Base-by-base conservation (phyloP, 2,888 invertebrate genomes). In the Melangyna quadrimaculata region DNA sequence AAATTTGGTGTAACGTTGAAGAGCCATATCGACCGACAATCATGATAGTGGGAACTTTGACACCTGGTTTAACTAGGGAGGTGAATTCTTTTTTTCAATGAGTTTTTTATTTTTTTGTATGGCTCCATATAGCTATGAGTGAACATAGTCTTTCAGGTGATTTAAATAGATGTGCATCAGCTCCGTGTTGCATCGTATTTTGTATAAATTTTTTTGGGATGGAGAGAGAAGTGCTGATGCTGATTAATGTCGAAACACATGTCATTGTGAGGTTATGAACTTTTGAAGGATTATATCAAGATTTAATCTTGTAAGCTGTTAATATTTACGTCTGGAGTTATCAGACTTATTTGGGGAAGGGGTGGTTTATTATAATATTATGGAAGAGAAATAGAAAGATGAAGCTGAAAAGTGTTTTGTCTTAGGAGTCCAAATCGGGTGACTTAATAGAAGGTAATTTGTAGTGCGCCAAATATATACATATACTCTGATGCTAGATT, bases 11-110 rank as follows among this genome's bases (percentile, higher is more conserved):
- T 40, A 12, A 1, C 3, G 65, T 22, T 71, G 40, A 65, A 24
- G 73, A 69, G 61, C 55, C 79, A 79, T n/a, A n/a, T 79, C 79
- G 78, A 78, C 82, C 45, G 69, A 17, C 48, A 61, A 53, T n/a
- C n/a, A n/a, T 78, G 78, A 74, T 63, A 70, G 74, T 84, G 79
- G 57, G 82, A 83, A 78, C 24, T 40, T 10, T 7, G 48, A 55
- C 82, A 83, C 69, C 78, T 83, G 81, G 24, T 12, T 24, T 19
- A 40, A 48, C 12, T 48, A 29, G 32, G 27, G 37, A 37, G 48
- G n/a, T 70, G 78, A 53, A 17, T 35, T 12, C 10, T 55, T 61
- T 72, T 7, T 55, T 43, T 45, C 48, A 24, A 27, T 1, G 45
- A 65, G 63, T 22, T 69, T 14, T 19, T 22, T 22, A 3, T 6